phyloP scores from a whole-genome alignment of 2,797 vertebrate genomes.

The Darevskia mixta region DNA sequence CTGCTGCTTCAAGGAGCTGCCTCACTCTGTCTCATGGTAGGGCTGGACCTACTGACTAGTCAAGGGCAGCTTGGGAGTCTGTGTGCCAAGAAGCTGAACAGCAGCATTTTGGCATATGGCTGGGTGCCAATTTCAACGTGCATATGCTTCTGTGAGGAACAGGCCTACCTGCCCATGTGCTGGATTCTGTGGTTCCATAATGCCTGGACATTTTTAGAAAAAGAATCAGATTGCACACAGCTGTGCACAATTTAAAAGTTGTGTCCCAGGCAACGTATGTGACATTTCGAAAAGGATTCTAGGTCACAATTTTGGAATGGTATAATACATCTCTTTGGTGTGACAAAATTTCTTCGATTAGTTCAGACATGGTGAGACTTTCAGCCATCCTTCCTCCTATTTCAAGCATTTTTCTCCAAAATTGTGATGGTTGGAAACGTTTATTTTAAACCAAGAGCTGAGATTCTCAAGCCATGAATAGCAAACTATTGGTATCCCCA shows the following conservation, averaged over 20 bases:
- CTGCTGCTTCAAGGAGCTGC: too few relatives aligned
- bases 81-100: neutral
- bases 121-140: neutral
- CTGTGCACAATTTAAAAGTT: neutral
- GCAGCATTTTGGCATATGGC: neutral
- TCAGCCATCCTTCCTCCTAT: neutral
- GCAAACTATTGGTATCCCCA: neutral
- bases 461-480: neutral
- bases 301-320: neutral
- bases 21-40: too few relatives aligned
- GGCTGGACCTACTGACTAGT: too few relatives aligned
- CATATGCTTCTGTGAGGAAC: neutral
- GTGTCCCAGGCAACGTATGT: neutral
- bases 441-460: neutral
- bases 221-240: neutral
- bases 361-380: neutral
- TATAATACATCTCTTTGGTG: neutral
- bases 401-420: neutral
- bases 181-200: neutral
- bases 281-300: neutral
- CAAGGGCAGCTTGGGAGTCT: neutral
- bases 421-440: neutral
- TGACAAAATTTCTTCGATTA: neutral
- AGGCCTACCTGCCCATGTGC: neutral
- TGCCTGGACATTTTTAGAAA: neutral